Conservation (phyloP, 1,140 invertebrate genomes). For the Ericerus pela region DNA sequence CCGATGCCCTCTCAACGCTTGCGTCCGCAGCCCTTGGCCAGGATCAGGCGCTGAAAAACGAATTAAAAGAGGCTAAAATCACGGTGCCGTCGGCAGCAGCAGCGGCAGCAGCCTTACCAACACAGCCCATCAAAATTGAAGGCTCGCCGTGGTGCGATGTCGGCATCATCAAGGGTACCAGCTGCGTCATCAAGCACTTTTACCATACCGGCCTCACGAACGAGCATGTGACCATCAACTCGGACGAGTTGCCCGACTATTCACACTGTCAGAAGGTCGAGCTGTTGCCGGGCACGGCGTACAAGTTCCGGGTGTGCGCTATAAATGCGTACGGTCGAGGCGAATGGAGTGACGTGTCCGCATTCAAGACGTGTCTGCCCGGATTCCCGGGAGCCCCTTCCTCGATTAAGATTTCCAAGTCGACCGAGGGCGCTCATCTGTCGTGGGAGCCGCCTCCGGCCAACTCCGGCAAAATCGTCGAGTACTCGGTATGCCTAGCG, state of each 20-base stretch:
- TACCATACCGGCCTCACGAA: slow-evolving; percentile 21
- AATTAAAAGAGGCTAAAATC: no score
- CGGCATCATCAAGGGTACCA: slow-evolving; percentile 42
- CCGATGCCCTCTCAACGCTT: slow-evolving; percentile 42
- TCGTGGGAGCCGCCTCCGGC: slow-evolving; percentile 95
- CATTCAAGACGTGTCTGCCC: slow-evolving; percentile 23
- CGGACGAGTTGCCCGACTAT: slow-evolving; percentile 24
- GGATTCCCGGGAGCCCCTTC: slow-evolving; percentile 95
- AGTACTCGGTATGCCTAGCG: slow-evolving; percentile 97
- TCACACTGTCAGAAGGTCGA: slow-evolving; percentile 22
- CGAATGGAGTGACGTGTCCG: slow-evolving; percentile 85
- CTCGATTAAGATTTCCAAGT: slow-evolving; percentile 97
- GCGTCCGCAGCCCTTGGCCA: slow-evolving; percentile 40
- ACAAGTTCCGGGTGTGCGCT: slow-evolving; percentile 94
- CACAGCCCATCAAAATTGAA: slow-evolving; percentile 8
- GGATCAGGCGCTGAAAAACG: slow-evolving; percentile 23
- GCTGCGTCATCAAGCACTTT: slow-evolving; percentile 38
- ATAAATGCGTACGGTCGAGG: slow-evolving; percentile 89
- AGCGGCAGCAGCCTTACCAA: background rate
- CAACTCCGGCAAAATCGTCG: slow-evolving; percentile 82
- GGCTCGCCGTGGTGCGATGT: slow-evolving; percentile 46
- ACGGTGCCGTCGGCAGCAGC: background rate
- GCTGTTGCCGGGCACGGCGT: slow-evolving; percentile 87
- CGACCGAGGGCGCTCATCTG: slow-evolving; percentile 81
- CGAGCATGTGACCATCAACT: slow-evolving; percentile 22